These are phyloP conservation scores for Ornithoptera priamus DNA, from an alignment of 2,888 invertebrate species.

Conservation along the genomic window DNA sequence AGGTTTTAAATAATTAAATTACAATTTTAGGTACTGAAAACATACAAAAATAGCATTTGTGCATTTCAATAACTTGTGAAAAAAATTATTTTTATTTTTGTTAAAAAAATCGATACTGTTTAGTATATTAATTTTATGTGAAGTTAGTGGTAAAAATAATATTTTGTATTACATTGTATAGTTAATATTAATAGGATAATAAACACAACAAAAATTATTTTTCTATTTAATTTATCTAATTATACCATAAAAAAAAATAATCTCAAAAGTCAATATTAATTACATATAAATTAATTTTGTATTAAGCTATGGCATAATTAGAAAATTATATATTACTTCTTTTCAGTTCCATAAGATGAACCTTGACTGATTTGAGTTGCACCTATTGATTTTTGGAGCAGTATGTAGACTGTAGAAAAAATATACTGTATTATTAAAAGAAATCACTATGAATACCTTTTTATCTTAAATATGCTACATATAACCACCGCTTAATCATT, in stretches of 20 bases:
- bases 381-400: constrained; percentile 89
- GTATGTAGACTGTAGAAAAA: constrained; percentile 84
- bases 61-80: neutral
- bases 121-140: neutral
- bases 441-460: neutral
- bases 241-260: constrained; percentile 16
- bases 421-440: neutral
- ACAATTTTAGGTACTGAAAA: neutral
- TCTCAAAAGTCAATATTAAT: constrained; percentile 4
- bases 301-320: constrained; percentile 28
- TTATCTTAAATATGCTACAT: too few relatives aligned
- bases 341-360: constrained; percentile 87
- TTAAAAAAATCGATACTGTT: neutral
- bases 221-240: constrained; percentile 15
- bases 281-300: neutral
- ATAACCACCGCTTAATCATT: too few relatives aligned
- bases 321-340: constrained; percentile 62
- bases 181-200: constrained; percentile 5
- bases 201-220: constrained; percentile 2
- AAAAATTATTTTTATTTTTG: neutral
- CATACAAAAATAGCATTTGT: neutral
- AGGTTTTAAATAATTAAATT: neutral
- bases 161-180: neutral
- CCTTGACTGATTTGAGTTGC: constrained; percentile 92
- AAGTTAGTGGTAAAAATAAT: neutral